Evolutionary conservation across 2,888 invertebrate species (phyloP).

Genomic region (Brachyopa scutellaris): DNA sequence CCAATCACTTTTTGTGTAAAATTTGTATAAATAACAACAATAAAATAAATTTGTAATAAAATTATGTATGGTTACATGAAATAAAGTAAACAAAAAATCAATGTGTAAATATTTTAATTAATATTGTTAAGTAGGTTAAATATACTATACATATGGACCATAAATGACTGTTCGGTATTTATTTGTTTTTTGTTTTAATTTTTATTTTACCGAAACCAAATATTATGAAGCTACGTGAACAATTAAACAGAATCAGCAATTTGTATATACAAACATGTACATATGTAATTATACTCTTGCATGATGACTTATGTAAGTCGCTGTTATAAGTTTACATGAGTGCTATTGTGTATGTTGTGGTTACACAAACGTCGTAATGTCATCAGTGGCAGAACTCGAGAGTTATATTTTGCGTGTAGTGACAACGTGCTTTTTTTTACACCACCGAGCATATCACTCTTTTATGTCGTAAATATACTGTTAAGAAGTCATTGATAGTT

Average conservation of each 20-base stretch:
- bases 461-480: not conserved
- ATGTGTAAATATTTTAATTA: too few species aligned
- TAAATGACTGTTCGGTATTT: conserved; percentile 59
- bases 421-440: not conserved
- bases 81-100: conserved; percentile 41
- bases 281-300: not conserved
- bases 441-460: not conserved
- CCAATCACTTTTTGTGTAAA: not conserved
- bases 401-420: not conserved
- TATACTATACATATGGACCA: conserved; percentile 47
- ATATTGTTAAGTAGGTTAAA: not conserved
- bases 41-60: conserved; percentile 14
- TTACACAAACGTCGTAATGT: not conserved
- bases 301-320: not conserved
- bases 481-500: not conserved
- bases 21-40: conserved; percentile 2
- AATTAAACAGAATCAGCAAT: not conserved
- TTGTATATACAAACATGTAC: too few species aligned
- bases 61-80: conserved; percentile 50
- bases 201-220: too few species aligned
- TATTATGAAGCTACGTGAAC: not conserved
- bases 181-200: not conserved
- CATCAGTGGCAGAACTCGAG: not conserved
- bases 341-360: too few species aligned
- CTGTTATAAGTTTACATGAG: not conserved